Conservation (phyloP, 2,113 vertebrate genomes). For the Taxidea taxus region DNA sequence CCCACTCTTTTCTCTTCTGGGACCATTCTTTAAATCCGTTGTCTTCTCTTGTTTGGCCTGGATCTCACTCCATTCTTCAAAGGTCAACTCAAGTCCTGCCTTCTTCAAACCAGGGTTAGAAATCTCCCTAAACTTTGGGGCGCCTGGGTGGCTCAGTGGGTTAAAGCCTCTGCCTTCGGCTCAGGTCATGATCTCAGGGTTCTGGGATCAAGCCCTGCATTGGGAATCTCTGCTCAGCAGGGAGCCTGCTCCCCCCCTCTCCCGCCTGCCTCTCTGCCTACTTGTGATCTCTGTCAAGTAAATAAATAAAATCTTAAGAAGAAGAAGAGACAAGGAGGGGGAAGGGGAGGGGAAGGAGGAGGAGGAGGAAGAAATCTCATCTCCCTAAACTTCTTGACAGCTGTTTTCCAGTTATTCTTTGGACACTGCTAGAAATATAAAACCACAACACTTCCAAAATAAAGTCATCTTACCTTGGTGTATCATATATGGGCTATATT, state of each 20-base stretch:
- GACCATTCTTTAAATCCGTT: neutral
- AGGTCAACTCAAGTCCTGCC: neutral
- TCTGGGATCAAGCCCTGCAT: too few relatives aligned
- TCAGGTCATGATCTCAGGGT: too few relatives aligned
- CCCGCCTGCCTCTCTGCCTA: too few relatives aligned
- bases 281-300: too few relatives aligned
- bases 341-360: too few relatives aligned
- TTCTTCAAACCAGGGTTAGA: neutral
- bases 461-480: neutral
- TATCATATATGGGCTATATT: neutral
- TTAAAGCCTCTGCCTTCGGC: too few relatives aligned
- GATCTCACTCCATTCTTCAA: neutral
- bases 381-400: neutral
- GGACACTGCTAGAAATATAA: neutral
- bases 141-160: too few relatives aligned
- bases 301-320: too few relatives aligned
- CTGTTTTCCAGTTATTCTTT: neutral
- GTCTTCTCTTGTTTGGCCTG: neutral
- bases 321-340: too few relatives aligned
- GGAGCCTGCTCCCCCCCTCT: too few relatives aligned
- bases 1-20: neutral
- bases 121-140: neutral
- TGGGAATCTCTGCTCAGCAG: too few relatives aligned
- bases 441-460: neutral
- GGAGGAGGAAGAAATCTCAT: too few relatives aligned